Conservation (phyloP, 2,797 vertebrate species). For the Dipus sagitta region DNA sequence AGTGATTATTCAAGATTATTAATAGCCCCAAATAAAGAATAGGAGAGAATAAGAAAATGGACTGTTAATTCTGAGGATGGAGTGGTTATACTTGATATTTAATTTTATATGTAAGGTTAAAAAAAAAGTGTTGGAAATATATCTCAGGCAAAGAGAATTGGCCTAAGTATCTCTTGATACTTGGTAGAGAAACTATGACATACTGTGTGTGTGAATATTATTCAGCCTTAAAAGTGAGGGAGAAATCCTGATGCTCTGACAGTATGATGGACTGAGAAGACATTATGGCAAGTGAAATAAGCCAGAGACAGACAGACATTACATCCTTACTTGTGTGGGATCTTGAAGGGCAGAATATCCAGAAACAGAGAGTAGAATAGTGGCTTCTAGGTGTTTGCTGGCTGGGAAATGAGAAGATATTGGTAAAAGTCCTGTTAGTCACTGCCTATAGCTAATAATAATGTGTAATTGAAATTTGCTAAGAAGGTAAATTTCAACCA, state of each 20-base stretch:
- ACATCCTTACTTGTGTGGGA: neutral
- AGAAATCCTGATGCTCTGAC: neutral
- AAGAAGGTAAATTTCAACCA: neutral
- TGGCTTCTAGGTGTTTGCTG: neutral
- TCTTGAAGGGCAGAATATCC: neutral
- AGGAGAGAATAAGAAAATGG: neutral
- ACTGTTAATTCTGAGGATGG: neutral
- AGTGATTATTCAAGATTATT: neutral
- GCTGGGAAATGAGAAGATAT: neutral
- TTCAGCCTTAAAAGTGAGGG: neutral
- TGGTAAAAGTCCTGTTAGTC: neutral
- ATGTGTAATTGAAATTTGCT: neutral
- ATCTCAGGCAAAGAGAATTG: neutral
- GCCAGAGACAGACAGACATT: neutral
- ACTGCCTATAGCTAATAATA: neutral
- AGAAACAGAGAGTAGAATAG: neutral
- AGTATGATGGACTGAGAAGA: neutral
- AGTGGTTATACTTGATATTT: neutral
- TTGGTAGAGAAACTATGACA: neutral
- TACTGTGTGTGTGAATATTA: neutral
- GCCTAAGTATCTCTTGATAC: neutral
- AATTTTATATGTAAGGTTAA: neutral
- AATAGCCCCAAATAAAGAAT: neutral
- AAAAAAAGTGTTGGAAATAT: neutral
- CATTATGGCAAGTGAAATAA: neutral